A percentile compares a stretch with the other conserved stretches of the same genome.
Evolutionary conservation across 92 coral and sea anemone genomes (phyloP).

Genomic region (Zoanthus gigantus): DNA sequence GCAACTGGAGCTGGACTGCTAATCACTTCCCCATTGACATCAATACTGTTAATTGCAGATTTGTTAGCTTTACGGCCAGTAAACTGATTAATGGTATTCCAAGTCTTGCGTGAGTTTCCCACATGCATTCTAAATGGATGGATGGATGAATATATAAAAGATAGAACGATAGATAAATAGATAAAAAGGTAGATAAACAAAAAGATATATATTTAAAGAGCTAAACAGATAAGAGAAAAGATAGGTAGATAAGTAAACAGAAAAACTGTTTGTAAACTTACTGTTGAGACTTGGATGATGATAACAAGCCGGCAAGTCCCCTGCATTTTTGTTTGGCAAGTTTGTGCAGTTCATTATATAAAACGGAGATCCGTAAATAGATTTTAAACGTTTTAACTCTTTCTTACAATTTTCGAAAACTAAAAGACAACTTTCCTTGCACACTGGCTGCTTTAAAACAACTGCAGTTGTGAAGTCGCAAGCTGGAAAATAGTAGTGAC

Average conservation of each 20-base stretch:
- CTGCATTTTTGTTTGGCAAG: slow-evolving; percentile 26
- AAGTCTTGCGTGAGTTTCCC: too few species aligned
- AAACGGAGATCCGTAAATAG: slow-evolving; percentile 1
- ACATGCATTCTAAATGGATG: too few species aligned
- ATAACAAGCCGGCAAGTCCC: slow-evolving; percentile 23
- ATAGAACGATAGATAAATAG: too few species aligned
- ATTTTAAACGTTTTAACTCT: background rate
- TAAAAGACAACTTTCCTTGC: slow-evolving; percentile 22
- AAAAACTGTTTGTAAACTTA: slow-evolving; percentile 4
- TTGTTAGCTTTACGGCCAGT: too few species aligned
- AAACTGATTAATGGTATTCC: too few species aligned
- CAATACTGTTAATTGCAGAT: too few species aligned
- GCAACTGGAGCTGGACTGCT: too few species aligned
- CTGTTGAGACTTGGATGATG: slow-evolving; percentile 22
- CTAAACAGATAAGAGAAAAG: too few species aligned
- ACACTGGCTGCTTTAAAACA: slow-evolving; percentile 10
- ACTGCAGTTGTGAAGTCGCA: background rate
- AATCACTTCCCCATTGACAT: too few species aligned
- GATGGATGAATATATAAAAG: too few species aligned
- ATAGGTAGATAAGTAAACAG: background rate
- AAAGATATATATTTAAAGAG: too few species aligned
- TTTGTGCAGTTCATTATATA: background rate
- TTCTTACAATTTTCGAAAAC: slow-evolving; percentile 10
- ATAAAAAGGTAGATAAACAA: too few species aligned
- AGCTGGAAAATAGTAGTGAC: slow-evolving; percentile 21